Conservation (phyloP, 2,888 invertebrate genomes). For the Panorpa germanica region DNA sequence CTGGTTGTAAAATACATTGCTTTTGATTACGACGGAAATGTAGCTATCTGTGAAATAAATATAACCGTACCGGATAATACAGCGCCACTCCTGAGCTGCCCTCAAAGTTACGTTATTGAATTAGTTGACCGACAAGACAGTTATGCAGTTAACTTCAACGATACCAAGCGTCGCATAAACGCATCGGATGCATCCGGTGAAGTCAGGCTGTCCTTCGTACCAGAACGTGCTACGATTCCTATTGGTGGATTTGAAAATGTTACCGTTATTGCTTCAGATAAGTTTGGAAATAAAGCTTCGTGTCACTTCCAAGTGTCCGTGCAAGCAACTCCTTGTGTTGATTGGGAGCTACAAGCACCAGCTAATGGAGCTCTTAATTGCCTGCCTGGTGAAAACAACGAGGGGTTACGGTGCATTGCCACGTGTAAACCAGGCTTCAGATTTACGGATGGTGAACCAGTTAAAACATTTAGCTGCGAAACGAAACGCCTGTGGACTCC, state of each 20-base stretch:
- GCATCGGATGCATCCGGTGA: conserved; percentile 78
- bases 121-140: conserved; percentile 77
- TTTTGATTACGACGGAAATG: conserved; percentile 93
- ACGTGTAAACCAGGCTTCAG: conserved; percentile 76
- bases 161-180: conserved; percentile 67
- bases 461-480: conserved; percentile 74
- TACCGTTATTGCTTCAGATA: conserved; percentile 74
- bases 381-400: conserved; percentile 52
- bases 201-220: conserved; percentile 62
- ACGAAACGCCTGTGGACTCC: conserved; percentile 71
- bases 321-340: conserved; percentile 84
- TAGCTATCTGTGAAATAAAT: conserved; percentile 91
- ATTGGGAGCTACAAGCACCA: conserved; percentile 83
- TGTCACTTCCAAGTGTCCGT: conserved; percentile 90
- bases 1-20: conserved; percentile 90
- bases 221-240: conserved; percentile 67
- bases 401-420: conserved; percentile 72
- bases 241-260: conserved; percentile 83
- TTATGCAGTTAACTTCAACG: conserved; percentile 81
- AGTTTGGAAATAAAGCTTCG: conserved; percentile 69
- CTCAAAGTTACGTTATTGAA: conserved; percentile 87
- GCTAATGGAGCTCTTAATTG: conserved; percentile 79
- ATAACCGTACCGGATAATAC: conserved; percentile 89
- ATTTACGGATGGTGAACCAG: conserved; percentile 78
- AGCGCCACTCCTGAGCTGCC: conserved; percentile 76